phyloP scores from a whole-genome alignment of 2,888 invertebrate genomes.

The Capitulum mitella region DNA sequence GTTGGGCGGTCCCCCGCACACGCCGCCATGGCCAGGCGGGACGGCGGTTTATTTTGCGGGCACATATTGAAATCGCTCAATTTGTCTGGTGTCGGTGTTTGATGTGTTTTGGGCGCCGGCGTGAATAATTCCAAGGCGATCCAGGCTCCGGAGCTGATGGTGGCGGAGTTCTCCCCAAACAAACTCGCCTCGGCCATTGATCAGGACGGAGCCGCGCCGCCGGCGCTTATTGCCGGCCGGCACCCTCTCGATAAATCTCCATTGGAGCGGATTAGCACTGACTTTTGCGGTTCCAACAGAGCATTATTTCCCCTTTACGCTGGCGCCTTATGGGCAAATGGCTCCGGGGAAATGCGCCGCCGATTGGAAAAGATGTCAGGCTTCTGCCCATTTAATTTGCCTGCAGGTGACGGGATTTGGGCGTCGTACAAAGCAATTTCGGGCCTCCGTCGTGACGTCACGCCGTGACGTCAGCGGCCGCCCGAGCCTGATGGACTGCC shows the following conservation, averaged over 20 bases:
- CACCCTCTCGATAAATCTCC: background rate
- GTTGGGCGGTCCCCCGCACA: too few relatives aligned
- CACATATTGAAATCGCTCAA: slow-evolving; percentile 9
- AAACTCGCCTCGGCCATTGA: background rate
- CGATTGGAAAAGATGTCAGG: background rate
- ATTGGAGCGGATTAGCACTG: background rate
- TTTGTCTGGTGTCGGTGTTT: background rate
- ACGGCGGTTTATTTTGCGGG: background rate
- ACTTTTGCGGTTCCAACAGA: background rate
- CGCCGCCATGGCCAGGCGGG: too few relatives aligned
- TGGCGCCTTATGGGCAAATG: background rate
- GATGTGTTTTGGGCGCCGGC: background rate
- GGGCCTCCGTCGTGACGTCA: too few relatives aligned
- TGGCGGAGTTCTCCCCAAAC: background rate
- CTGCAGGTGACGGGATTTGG: too few relatives aligned
- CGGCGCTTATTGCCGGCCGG: background rate
- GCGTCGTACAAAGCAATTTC: too few relatives aligned
- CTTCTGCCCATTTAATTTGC: too few relatives aligned
- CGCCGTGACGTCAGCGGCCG: too few relatives aligned
- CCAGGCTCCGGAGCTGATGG: too few relatives aligned
- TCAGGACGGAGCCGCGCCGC: background rate
- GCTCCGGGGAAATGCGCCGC: background rate
- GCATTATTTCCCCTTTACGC: background rate
- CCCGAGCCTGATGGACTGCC: too few relatives aligned
- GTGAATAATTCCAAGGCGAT: too few relatives aligned